Percentiles rank a stretch among this genome's conserved stretches.
These are phyloP conservation scores for Drosophila bifasciata DNA, from an alignment of 1,140 invertebrate species.

Conservation along the genomic window DNA sequence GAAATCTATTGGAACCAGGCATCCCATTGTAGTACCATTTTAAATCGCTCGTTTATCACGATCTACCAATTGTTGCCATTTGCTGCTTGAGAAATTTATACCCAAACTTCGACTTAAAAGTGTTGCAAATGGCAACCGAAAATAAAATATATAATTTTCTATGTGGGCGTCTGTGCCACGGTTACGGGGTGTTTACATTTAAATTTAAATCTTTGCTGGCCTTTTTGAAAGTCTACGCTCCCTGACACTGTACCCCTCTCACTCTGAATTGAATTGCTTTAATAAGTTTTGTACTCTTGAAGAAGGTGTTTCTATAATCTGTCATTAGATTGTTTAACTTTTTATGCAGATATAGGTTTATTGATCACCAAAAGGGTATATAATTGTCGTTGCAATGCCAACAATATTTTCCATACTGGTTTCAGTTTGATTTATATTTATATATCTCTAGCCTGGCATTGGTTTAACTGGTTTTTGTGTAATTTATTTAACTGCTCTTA, in stretches of 20 bases:
- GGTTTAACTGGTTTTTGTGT: slow-evolving; percentile 59
- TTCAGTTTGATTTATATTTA: too few relatives aligned
- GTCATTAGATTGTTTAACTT: too few relatives aligned
- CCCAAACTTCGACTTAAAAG: slow-evolving; percentile 27
- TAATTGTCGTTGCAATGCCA: too few relatives aligned
- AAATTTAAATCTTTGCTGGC: slow-evolving; percentile 51
- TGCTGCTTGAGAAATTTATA: slow-evolving; percentile 52
- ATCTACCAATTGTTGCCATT: slow-evolving; percentile 68
- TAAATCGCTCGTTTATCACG: slow-evolving; percentile 67
- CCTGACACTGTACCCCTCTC: slow-evolving; percentile 10
- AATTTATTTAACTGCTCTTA: slow-evolving; percentile 50
- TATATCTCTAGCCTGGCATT: slow-evolving; percentile 26
- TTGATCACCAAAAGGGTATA: too few relatives aligned
- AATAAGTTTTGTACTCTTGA: slow-evolving; percentile 37
- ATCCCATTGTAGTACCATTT: slow-evolving; percentile 25
- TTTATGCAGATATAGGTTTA: slow-evolving; percentile 20
- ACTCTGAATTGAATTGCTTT: slow-evolving; percentile 24
- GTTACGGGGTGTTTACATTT: slow-evolving; percentile 46
- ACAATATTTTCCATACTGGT: too few relatives aligned
- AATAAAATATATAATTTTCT: slow-evolving; percentile 48
- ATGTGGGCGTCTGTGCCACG: slow-evolving; percentile 58
- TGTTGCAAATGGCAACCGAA: slow-evolving; percentile 47
- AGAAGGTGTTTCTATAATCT: background rate
- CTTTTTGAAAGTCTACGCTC: slow-evolving; percentile 66
- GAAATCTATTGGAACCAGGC: slow-evolving; percentile 59